Evolutionary conservation across 2,797 vertebrate species (phyloP).

Genomic region (Anguilla obscura): DNA sequence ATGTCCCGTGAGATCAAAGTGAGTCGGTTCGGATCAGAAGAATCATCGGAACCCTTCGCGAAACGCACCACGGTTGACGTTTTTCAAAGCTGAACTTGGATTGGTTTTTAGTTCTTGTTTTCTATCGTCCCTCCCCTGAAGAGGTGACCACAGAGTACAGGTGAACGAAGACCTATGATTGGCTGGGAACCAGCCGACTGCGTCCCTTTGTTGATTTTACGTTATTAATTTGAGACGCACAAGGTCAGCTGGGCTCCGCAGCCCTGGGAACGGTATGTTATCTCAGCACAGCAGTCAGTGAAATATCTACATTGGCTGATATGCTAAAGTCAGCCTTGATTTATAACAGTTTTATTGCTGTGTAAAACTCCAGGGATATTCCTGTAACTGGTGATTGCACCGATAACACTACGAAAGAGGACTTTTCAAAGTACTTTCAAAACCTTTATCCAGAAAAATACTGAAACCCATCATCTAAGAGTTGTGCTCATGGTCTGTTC

Average conservation of each 20-base stretch:
- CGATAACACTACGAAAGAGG: neutral
- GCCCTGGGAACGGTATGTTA: constrained; percentile 74
- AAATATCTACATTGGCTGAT: constrained; percentile 67
- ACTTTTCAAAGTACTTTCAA: neutral
- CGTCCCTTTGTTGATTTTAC: constrained; percentile 73
- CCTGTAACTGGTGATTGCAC: neutral
- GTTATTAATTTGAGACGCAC: constrained; percentile 75
- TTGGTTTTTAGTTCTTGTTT: constrained; percentile 28
- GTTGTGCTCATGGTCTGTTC: neutral
- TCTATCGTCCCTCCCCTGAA: constrained; percentile 45
- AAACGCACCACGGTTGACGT: constrained; percentile 43
- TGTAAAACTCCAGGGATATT: constrained; percentile 20
- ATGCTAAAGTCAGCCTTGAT: constrained; percentile 59
- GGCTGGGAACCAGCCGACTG: constrained; percentile 62
- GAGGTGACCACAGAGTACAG: constrained; percentile 56
- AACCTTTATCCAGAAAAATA: neutral
- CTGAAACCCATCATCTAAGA: neutral
- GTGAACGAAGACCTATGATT: constrained; percentile 68
- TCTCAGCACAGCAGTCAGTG: constrained; percentile 67
- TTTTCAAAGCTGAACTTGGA: constrained; percentile 58
- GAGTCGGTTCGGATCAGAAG: neutral
- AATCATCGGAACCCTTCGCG: neutral
- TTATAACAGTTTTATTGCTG: constrained; percentile 58
- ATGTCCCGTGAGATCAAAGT: constrained; percentile 1
- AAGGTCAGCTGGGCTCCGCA: constrained; percentile 67